These are phyloP conservation scores for Rhyacichthys aspro DNA, from an alignment of 2,797 vertebrate species.

Conservation along the genomic window DNA sequence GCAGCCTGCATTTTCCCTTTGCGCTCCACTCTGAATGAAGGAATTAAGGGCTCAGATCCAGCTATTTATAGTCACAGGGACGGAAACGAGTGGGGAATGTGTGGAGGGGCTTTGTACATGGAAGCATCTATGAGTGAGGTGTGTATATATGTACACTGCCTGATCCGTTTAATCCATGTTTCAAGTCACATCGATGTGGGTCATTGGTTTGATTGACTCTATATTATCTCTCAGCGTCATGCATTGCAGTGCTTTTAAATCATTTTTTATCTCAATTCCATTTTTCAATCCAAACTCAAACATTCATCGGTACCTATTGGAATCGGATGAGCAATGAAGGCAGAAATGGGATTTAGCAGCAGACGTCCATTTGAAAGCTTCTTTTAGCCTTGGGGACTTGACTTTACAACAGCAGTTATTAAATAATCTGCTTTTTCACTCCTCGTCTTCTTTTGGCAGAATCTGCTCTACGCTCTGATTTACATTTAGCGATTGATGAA, in stretches of 20 bases:
- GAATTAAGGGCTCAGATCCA: constrained; percentile 79
- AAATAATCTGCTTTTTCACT: constrained; percentile 66
- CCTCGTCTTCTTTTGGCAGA: constrained; percentile 53
- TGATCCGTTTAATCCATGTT: constrained; percentile 36
- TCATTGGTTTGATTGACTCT: constrained; percentile 32
- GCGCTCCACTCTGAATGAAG: constrained; percentile 77
- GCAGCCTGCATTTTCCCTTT: constrained; percentile 59
- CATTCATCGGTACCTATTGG: no score
- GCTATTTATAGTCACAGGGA: constrained; percentile 80
- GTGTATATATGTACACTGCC: constrained; percentile 23
- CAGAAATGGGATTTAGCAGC: constrained; percentile 64
- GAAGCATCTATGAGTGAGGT: constrained; percentile 18
- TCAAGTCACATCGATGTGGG: constrained; percentile 26
- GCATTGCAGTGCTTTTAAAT: constrained; percentile 13
- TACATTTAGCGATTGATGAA: constrained; percentile 54
- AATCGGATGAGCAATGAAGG: constrained; percentile 65
- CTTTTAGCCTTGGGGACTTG: constrained; percentile 56
- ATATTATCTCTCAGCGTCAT: constrained; percentile 22
- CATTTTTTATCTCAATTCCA: no score
- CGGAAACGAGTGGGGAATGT: constrained; percentile 17
- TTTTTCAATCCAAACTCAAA: no score
- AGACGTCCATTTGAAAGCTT: constrained; percentile 67
- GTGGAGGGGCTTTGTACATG: not conserved
- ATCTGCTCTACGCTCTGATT: constrained; percentile 61
- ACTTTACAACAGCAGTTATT: constrained; percentile 66